Conservation (phyloP, 2,113 vertebrate species). For the Tiliqua scincoides region DNA sequence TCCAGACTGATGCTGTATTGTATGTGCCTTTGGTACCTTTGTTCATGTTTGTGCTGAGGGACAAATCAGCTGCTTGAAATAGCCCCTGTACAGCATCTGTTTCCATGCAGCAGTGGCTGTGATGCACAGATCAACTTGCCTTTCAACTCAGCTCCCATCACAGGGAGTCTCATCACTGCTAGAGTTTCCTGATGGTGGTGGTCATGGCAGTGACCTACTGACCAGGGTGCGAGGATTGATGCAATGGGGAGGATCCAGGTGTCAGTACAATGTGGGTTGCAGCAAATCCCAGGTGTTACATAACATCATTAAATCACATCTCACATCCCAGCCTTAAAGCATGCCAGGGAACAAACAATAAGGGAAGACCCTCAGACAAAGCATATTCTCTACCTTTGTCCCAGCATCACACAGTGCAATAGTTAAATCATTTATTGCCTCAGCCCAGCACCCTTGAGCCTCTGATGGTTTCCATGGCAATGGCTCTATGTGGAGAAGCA, state of each 20-base stretch:
- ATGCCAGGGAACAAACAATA: neutral
- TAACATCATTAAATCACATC: neutral
- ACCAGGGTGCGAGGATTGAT: neutral
- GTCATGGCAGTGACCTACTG: neutral
- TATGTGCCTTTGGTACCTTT: neutral
- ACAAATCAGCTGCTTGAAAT: neutral
- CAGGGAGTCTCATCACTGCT: neutral
- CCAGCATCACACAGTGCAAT: neutral
- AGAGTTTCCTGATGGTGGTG: neutral
- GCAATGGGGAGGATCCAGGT: too few relatives aligned
- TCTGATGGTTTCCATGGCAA: conserved; percentile 32
- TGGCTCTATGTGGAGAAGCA: conserved; percentile 12
- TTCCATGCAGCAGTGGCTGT: neutral
- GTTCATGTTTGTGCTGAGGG: neutral
- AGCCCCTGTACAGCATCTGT: neutral
- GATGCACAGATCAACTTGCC: neutral
- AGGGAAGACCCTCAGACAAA: neutral
- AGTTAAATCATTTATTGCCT: conserved; percentile 22
- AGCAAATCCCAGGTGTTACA: neutral
- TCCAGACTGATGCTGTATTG: neutral
- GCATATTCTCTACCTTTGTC: neutral
- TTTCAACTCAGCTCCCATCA: neutral
- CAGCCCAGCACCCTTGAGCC: conserved; percentile 12
- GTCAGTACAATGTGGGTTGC: too few relatives aligned
- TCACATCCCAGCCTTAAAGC: neutral